Evolutionary conservation across 2,797 vertebrate species (phyloP), one percentile per base, ranked within the genome.

Genomic region (Diglossa cyanea): DNA sequence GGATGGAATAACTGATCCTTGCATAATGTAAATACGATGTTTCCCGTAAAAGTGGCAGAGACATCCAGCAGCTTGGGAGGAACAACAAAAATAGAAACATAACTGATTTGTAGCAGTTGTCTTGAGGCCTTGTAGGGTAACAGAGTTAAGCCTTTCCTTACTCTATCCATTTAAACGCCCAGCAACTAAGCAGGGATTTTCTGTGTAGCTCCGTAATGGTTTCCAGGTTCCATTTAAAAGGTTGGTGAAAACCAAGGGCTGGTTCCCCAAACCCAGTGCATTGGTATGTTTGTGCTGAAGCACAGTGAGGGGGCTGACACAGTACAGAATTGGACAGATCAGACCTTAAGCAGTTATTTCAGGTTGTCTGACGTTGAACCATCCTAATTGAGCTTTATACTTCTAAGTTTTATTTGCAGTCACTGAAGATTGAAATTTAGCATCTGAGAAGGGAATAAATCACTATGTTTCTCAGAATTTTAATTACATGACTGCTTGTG

Each of bases 51-150:
- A 95, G 78, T 42, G 48, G 39, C 65, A 44, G 45, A 61, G 91
- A 44, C 75, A 40, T 90, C 44, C 58, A 88, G 87, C 94, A 90
- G 85, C 87, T 83, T 91, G 94, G 47, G 79, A 93, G 87, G 68
- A 91, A 50, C 51, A 94, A 77, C 82, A 83, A 66, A 95, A 95
- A 96, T 96, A 96, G 96, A 94, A 96, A 90, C 93, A 12, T 37
- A 87, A 91, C 85, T 88, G 89, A 82, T 93, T 90, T 6, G 14
- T 53, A 86, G 76, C 85, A 55, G 81, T 95, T 94, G 73, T 91
- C 82, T 94, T 86, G 81, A 88, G 66, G 91, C 95, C 96, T 96
- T 96, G 91, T 96, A 96, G 93, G 96, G 95, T 96, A 95, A 90
- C 78, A 54, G 75, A 92, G 75, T 91, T 96, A 96, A 95, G 93